Evolutionary conservation across 35 echinoderm and acorn worm species (phyloP).

Genomic region (Acanthaster planci): DNA sequence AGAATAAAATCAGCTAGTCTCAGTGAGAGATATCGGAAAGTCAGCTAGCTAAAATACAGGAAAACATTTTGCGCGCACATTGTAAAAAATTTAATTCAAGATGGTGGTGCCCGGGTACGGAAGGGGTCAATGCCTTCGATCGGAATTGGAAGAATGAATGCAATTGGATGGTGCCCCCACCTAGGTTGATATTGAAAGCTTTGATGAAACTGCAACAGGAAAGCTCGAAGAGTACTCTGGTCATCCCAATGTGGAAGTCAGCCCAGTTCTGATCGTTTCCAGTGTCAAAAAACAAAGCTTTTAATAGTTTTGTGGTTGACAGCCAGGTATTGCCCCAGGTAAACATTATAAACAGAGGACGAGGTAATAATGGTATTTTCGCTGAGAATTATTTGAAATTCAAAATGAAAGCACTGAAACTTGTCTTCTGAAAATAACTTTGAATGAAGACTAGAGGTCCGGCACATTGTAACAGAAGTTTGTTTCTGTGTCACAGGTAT

Average conservation of each 20-base stretch:
- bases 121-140: conserved; percentile 3
- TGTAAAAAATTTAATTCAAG: conserved; percentile 39
- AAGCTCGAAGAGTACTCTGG: not conserved
- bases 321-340: too few species aligned
- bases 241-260: not conserved
- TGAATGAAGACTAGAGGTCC: too few species aligned
- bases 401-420: too few species aligned
- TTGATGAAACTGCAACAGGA: not conserved
- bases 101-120: conserved; percentile 28
- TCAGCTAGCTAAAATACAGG: too few species aligned
- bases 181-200: not conserved
- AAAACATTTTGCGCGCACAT: conserved; percentile 14
- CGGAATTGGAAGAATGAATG: not conserved
- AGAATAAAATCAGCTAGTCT: too few species aligned
- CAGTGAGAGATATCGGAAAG: too few species aligned
- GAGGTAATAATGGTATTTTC: too few species aligned
- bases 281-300: not conserved
- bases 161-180: conserved; percentile 24
- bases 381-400: too few species aligned
- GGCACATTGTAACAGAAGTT: too few species aligned
- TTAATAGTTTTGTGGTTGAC: not conserved
- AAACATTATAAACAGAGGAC: not conserved
- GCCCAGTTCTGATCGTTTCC: not conserved
- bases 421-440: too few species aligned
- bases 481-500: not conserved